phyloP scores from a whole-genome alignment of 1,140 invertebrate species.

The Magallana ariakensis region DNA sequence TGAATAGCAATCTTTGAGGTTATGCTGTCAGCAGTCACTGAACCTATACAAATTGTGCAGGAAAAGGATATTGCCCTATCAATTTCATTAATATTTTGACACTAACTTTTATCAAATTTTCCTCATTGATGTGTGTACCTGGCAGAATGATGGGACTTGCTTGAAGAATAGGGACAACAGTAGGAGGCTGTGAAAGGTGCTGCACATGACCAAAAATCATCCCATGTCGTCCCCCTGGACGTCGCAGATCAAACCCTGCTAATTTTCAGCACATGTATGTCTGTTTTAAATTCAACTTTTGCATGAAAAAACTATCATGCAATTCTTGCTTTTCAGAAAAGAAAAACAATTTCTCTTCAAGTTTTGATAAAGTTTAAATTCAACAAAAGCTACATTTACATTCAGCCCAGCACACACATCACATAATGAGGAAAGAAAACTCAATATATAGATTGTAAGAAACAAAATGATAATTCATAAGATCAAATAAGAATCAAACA shows the following conservation, averaged over 20 bases:
- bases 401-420: conserved; percentile 53
- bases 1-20: background rate
- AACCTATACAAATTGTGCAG: conserved; percentile 1
- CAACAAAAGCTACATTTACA: conserved; percentile 35
- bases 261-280: background rate
- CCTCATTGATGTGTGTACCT: conserved; percentile 46
- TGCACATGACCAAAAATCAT: conserved; percentile 61
- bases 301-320: background rate
- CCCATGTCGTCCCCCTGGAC: conserved; percentile 59
- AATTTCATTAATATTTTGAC: background rate
- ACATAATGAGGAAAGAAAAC: conserved; percentile 38
- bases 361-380: too few species aligned
- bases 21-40: background rate
- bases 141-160: conserved; percentile 42
- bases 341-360: too few species aligned
- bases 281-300: background rate
- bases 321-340: too few species aligned
- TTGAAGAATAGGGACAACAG: conserved; percentile 19
- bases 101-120: background rate
- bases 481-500: background rate
- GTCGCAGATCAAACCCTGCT: conserved; percentile 49
- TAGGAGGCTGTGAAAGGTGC: conserved; percentile 31
- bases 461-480: background rate
- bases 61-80: background rate
- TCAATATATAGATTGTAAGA: conserved; percentile 17